Percentiles rank a stretch among this genome's conserved stretches.
Conservation (phyloP, 2,797 vertebrate genomes). For the Phoebastria nigripes region DNA sequence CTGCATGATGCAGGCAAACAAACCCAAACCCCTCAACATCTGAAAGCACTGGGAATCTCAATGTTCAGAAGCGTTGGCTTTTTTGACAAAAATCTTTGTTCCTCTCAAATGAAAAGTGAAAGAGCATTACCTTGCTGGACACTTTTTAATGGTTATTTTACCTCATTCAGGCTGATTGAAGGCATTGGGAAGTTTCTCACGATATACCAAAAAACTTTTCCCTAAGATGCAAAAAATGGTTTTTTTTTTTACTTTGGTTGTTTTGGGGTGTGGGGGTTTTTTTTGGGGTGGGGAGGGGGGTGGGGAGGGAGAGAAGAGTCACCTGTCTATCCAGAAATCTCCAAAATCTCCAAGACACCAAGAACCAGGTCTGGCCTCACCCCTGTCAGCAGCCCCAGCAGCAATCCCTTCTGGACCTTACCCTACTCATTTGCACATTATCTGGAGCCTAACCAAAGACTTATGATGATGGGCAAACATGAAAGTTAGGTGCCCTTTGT, state of each 20-base stretch:
- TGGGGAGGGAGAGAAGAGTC: not conserved
- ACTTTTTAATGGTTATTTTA: not conserved
- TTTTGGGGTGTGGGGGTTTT: not conserved
- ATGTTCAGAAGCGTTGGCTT: not conserved
- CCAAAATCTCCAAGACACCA: not conserved
- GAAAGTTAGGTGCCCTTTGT: not conserved
- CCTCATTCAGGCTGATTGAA: not conserved
- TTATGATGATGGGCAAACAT: not conserved
- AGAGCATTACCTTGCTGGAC: not conserved
- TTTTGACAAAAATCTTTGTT: not conserved
- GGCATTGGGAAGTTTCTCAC: not conserved
- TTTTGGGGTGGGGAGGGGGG: too few species aligned
- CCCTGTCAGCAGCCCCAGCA: not conserved
- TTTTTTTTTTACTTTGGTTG: not conserved
- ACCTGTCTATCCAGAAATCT: not conserved
- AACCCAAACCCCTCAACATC: not conserved
- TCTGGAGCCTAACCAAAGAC: not conserved
- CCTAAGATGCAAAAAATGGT: not conserved
- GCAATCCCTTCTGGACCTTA: not conserved
- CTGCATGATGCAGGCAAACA: not conserved
- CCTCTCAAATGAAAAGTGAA: not conserved
- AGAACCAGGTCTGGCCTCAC: not conserved
- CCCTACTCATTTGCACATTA: accelerated
- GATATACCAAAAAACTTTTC: not conserved
- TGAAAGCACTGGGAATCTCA: not conserved